These are phyloP conservation scores for Tachystola acroxantha DNA, from an alignment of 2,888 invertebrate genomes.

Conservation along the genomic window DNA sequence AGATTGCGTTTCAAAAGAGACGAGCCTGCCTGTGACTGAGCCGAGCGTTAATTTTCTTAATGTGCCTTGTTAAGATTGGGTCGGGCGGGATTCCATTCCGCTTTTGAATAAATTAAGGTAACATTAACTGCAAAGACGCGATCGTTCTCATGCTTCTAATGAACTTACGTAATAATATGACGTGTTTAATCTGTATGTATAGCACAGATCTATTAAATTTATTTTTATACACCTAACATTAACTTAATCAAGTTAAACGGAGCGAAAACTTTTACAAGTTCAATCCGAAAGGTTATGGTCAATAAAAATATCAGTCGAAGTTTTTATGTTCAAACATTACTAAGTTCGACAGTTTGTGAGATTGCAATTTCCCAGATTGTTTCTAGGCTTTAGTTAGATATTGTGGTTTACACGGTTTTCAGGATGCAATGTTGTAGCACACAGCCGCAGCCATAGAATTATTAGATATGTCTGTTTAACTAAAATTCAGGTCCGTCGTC, in stretches of 20 bases:
- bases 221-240: too few relatives aligned
- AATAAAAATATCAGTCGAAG: too few relatives aligned
- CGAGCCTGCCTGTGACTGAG: slow-evolving; percentile 24
- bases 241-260: too few relatives aligned
- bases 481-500: not conserved
- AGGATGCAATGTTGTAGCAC: slow-evolving; percentile 20
- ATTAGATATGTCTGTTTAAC: not conserved
- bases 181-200: not conserved
- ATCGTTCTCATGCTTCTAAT: slow-evolving; percentile 43
- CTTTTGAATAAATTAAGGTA: slow-evolving; percentile 59
- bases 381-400: slow-evolving; percentile 21
- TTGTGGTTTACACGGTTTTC: slow-evolving; percentile 21
- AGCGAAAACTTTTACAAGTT: too few relatives aligned
- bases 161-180: slow-evolving; percentile 34
- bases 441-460: slow-evolving; percentile 12
- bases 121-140: slow-evolving; percentile 49
- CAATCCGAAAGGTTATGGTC: too few relatives aligned
- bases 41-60: slow-evolving; percentile 67
- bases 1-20: slow-evolving; percentile 51
- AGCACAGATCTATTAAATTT: too few relatives aligned
- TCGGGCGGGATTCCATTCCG: slow-evolving; percentile 42
- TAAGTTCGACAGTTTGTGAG: slow-evolving; percentile 19
- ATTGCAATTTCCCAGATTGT: slow-evolving; percentile 34
- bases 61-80: slow-evolving; percentile 60
- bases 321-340: slow-evolving; percentile 24